Conservation (phyloP, 2,888 invertebrate species). For the Harpalus rufipes region DNA sequence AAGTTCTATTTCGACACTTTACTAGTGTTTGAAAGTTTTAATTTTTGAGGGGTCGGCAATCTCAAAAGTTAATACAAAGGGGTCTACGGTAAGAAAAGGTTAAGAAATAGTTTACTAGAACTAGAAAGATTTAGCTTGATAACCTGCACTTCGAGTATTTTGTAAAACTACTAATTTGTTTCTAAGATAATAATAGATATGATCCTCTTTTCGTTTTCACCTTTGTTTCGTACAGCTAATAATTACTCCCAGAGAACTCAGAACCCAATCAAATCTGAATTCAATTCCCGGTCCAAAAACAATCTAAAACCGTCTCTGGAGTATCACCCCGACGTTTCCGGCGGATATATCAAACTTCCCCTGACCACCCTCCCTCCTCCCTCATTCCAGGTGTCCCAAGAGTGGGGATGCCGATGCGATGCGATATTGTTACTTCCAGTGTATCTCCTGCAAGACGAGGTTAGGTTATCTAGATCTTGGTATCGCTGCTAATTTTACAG, state of each 20-base stretch:
- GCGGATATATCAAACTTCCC: conserved; percentile 52
- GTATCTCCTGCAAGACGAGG: neutral
- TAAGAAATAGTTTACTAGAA: no score
- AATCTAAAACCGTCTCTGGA: conserved; percentile 53
- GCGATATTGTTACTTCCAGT: conserved; percentile 62
- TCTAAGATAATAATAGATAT: neutral
- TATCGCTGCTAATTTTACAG: conserved; percentile 63
- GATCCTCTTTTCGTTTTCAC: neutral
- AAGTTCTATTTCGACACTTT: no score
- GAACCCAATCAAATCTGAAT: conserved; percentile 23
- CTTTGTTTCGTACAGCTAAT: neutral
- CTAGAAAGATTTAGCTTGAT: no score
- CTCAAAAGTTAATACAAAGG: no score
- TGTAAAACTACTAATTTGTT: neutral
- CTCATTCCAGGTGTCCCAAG: conserved; percentile 1
- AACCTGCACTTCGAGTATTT: no score
- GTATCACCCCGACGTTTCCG: conserved; percentile 41
- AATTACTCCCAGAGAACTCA: conserved; percentile 5
- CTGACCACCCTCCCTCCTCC: conserved; percentile 21
- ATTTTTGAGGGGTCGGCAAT: no score
- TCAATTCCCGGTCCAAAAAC: conserved; percentile 30
- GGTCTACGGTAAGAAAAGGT: no score
- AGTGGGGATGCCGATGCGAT: conserved; percentile 21
- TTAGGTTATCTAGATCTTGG: conserved; percentile 43
- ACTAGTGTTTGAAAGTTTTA: no score